Evolutionary conservation across 2,113 vertebrate species (phyloP).

Genomic region (Mesembrinibis cayennensis): DNA sequence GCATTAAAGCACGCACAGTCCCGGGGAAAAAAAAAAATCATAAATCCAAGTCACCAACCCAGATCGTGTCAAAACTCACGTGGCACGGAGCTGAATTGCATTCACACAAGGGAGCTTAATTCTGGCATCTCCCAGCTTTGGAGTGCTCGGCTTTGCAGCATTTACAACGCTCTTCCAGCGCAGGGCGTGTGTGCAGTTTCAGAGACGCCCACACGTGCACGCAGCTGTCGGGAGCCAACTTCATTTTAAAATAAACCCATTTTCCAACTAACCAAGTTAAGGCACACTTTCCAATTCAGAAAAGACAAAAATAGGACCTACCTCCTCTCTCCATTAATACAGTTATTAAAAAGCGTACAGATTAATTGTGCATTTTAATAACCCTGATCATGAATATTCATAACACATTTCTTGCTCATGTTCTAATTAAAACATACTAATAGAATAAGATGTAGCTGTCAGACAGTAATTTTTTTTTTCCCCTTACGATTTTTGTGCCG

Average conservation of each 20-base stretch:
- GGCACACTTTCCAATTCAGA: neutral
- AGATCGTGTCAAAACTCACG: neutral
- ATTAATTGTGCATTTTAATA: constrained; percentile 77
- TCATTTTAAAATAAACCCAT: neutral
- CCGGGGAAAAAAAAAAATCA: neutral
- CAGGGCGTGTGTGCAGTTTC: neutral
- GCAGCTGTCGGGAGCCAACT: neutral
- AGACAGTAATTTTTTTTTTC: neutral
- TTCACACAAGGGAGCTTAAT: neutral
- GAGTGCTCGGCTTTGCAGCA: neutral
- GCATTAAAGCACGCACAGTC: neutral
- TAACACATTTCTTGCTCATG: constrained; percentile 9
- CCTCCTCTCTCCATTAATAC: constrained; percentile 52
- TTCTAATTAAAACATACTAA: constrained; percentile 77
- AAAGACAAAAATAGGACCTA: constrained; percentile 11
- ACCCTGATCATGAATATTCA: constrained; percentile 77
- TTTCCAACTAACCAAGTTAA: neutral
- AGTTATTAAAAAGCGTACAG: constrained; percentile 62
- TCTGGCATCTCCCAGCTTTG: neutral
- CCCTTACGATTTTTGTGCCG: neutral
- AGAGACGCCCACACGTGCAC: neutral
- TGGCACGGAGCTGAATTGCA: neutral
- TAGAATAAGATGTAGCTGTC: constrained; percentile 60
- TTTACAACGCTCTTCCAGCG: accelerated
- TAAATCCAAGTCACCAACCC: neutral